Percentiles rank a stretch among this genome's conserved stretches.
These are phyloP conservation scores for Osmerus mordax DNA, from an alignment of 2,113 vertebrate genomes.

Conservation along the genomic window DNA sequence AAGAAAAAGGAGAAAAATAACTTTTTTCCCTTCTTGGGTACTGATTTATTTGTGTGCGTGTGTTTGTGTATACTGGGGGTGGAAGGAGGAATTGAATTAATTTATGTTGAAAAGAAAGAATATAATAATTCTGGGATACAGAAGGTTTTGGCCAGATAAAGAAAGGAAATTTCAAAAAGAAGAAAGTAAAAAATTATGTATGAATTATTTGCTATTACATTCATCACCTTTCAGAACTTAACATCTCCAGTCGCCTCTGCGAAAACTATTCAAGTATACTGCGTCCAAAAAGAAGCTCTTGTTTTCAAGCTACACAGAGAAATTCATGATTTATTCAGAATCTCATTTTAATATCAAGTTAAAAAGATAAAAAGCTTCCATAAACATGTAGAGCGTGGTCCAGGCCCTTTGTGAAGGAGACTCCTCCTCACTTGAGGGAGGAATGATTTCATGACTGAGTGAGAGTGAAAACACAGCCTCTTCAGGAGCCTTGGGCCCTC, in stretches of 20 bases:
- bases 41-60: background rate
- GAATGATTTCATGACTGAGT: slow-evolving; percentile 52
- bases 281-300: slow-evolving; percentile 2
- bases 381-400: slow-evolving; percentile 30
- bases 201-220: background rate
- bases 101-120: slow-evolving; percentile 41
- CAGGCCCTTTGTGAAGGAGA: slow-evolving; percentile 14
- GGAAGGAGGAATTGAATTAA: slow-evolving; percentile 45
- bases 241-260: too few species aligned
- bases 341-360: slow-evolving; percentile 49
- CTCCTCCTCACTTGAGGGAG: slow-evolving; percentile 19
- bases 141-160: slow-evolving; percentile 19
- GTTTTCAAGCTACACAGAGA: slow-evolving; percentile 30
- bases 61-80: slow-evolving; percentile 30
- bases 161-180: slow-evolving; percentile 11
- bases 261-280: too few species aligned
- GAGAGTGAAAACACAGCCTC: slow-evolving; percentile 34
- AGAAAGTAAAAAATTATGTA: slow-evolving; percentile 33
- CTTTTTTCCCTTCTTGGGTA: background rate
- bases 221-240: slow-evolving; percentile 3
- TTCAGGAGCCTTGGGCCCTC: slow-evolving; percentile 36
- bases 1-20: slow-evolving; percentile 51
- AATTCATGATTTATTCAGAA: slow-evolving; percentile 55
- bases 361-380: slow-evolving; percentile 28
- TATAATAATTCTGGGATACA: slow-evolving; percentile 31